phyloP scores from a whole-genome alignment of 92 coral and sea anemone species.

The Phenganax marumi region DNA sequence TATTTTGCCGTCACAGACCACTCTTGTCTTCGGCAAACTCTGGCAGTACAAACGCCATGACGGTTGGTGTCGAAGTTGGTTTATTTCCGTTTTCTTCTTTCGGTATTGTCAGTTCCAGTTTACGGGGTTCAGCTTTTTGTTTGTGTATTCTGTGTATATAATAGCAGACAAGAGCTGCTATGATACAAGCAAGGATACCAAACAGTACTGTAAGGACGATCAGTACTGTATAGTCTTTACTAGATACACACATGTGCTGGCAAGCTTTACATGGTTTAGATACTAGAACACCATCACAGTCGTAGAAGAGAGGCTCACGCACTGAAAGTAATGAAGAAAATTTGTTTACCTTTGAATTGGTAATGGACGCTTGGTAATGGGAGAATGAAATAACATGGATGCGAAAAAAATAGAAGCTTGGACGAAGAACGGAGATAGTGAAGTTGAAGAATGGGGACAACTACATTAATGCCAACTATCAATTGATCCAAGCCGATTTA shows the following conservation, averaged over 20 bases:
- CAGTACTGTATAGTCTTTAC: background rate
- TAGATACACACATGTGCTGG: constrained; percentile 10
- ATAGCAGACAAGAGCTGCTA: background rate
- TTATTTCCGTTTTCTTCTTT: background rate
- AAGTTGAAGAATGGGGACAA: background rate
- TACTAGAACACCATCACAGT: constrained; percentile 17
- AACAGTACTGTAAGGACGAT: constrained; percentile 7
- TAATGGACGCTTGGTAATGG: no score
- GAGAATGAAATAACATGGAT: no score
- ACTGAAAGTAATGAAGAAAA: constrained; percentile 16
- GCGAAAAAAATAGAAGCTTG: no score
- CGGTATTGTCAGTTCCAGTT: background rate
- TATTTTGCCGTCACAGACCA: constrained; percentile 2
- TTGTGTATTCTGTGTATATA: constrained; percentile 12
- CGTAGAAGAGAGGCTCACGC: constrained; percentile 20
- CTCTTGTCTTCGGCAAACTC: background rate
- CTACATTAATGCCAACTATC: background rate
- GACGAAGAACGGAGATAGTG: background rate
- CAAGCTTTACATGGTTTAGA: constrained; percentile 22
- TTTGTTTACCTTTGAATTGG: background rate
- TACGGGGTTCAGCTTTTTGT: background rate
- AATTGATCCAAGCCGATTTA: background rate
- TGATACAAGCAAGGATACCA: background rate
- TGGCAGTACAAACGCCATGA: constrained; percentile 24
- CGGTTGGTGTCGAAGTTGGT: constrained; percentile 5